phyloP scores from a whole-genome alignment of 2,113 vertebrate genomes.

The Callaeas wilsoni region DNA sequence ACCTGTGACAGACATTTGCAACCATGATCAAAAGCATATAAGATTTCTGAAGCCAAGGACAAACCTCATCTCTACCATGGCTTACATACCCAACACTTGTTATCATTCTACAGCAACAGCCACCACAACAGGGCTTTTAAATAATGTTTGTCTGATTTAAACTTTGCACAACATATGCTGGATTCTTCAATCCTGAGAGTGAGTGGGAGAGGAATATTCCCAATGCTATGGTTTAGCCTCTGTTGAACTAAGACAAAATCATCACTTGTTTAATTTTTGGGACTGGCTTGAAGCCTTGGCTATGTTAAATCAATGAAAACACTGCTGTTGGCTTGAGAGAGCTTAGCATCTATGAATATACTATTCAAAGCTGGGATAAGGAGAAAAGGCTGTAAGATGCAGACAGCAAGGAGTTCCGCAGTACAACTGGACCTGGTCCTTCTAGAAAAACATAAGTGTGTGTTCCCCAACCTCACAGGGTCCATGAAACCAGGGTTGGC shows the following conservation, averaged over 20 bases:
- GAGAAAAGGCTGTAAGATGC: not conserved
- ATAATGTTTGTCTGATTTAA: not conserved
- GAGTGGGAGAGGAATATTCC: not conserved
- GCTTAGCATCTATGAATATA: not conserved
- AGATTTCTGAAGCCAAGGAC: not conserved
- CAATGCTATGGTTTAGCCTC: not conserved
- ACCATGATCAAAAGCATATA: not conserved
- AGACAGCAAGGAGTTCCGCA: not conserved
- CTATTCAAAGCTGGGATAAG: not conserved
- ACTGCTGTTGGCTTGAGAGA: not conserved
- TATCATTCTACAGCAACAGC: not conserved
- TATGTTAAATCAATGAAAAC: constrained; percentile 2
- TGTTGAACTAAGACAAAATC: not conserved
- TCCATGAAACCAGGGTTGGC: not conserved
- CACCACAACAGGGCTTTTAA: not conserved
- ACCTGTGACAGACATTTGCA: not conserved
- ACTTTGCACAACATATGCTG: not conserved
- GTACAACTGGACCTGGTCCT: not conserved
- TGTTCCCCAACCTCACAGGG: not conserved
- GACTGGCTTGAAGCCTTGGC: not conserved
- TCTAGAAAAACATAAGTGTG: not conserved
- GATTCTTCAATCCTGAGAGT: not conserved
- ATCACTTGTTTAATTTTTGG: not conserved
- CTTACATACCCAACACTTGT: not conserved
- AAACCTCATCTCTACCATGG: not conserved